Evolutionary conservation across 1,140 invertebrate species (phyloP).

Genomic region (Elymnias hypermnestra): DNA sequence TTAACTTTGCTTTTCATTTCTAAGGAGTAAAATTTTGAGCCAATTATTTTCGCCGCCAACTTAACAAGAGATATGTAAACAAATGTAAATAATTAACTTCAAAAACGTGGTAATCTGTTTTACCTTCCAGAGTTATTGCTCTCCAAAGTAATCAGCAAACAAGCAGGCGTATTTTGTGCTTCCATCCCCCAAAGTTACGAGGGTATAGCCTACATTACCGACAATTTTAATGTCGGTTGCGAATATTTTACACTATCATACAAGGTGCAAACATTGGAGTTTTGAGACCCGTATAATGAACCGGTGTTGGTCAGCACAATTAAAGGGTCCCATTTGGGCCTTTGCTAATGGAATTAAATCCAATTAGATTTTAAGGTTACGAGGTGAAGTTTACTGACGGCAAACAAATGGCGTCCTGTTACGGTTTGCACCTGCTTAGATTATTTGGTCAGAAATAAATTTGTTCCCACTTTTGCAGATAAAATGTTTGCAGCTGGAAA

Average conservation of each 20-base stretch:
- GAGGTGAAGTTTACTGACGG: conserved; percentile 67
- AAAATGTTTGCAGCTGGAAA: conserved; percentile 18
- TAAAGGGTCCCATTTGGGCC: conserved; percentile 65
- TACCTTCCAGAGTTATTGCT: conserved; percentile 2
- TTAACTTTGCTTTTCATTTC: no score
- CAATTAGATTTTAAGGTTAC: conserved; percentile 73
- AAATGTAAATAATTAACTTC: neutral
- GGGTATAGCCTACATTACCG: conserved; percentile 19
- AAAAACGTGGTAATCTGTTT: neutral
- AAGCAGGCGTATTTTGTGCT: conserved; percentile 12
- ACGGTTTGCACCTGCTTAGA: conserved; percentile 54
- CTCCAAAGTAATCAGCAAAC: conserved; percentile 10
- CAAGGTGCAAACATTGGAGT: conserved; percentile 22
- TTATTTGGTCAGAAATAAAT: conserved; percentile 42
- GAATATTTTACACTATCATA: conserved; percentile 48
- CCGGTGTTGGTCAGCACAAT: conserved; percentile 66
- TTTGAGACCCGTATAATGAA: conserved; percentile 43
- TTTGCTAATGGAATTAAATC: conserved; percentile 73
- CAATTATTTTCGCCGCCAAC: no score
- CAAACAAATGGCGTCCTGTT: conserved; percentile 64
- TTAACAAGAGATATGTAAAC: neutral
- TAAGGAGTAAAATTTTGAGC: no score
- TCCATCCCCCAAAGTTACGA: conserved; percentile 12
- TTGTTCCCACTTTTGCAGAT: conserved; percentile 28
- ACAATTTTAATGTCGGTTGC: conserved; percentile 30